Base-by-base conservation (phyloP, 2,888 invertebrate species). In the Volucella inflata region DNA sequence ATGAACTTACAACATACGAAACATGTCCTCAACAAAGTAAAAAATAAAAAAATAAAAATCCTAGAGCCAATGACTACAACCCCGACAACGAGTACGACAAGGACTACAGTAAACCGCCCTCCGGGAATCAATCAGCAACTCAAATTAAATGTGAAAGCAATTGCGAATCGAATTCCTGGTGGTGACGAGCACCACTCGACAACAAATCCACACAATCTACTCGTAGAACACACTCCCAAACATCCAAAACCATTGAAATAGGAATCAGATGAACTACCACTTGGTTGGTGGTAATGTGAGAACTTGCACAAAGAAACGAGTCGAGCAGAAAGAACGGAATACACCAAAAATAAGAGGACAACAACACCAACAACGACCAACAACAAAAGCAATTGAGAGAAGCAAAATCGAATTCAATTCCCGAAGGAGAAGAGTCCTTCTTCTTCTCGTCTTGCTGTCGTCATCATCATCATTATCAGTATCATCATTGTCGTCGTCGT, bases 91-190 rank as follows among this genome's bases (percentile, higher is more conserved):
- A 30, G 6, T 30, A 30, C 30, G 6, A 30, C 76, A 77, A 68
- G 53, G 70, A 79, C 55, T 64, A 68, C 48, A 68, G 65, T 72
- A 70, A 70, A 70, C 79, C 74, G 36, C 72, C 76, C 81, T 71
- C 67, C 60, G 81, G 81, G 85, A 85, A 85, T 85, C 85, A 85
- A 85, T 85, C 85, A 77, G 59, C 85, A 85, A 85, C 85, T 85
- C 76, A 85, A 85, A 85, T 85, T 85, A 85, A 85, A 85, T 85
- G 85, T 81, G 77, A 85, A 85, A 85, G 81, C 77, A 85, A 85
- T 85, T 85, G 85, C 77, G 85, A 85, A 85, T 85, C 85, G 85
- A 85, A 85, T 85, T 85, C 81, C 85, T 85, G 85, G 76, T 42
- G 72, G 81, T 85, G 85, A 85, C 85, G 85, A 85, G 81, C 57